phyloP scores from a whole-genome alignment of 2,888 invertebrate species.

The Gnatocerus cornutus region DNA sequence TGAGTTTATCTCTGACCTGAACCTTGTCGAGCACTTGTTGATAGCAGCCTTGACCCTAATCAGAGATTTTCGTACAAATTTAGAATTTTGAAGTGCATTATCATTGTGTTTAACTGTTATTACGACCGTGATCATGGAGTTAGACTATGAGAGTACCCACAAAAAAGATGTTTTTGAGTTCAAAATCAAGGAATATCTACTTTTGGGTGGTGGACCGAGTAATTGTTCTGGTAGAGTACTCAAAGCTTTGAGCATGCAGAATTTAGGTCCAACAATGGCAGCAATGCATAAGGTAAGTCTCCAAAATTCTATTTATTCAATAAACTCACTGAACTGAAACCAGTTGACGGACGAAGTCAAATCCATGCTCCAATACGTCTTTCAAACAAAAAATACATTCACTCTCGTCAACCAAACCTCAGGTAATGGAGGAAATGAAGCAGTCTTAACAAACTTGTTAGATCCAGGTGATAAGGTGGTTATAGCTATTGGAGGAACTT shows the following conservation, averaged over 20 bases:
- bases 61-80: not conserved
- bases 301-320: not conserved
- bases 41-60: no score
- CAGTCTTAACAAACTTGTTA: conserved; percentile 83
- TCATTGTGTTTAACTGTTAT: no score
- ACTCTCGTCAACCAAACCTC: conserved; percentile 85
- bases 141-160: conserved; percentile 10
- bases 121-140: not conserved
- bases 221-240: conserved; percentile 24
- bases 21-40: no score
- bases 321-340: not conserved
- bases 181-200: conserved; percentile 23
- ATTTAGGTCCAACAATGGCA: conserved; percentile 19
- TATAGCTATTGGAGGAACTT: conserved; percentile 83
- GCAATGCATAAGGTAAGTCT: conserved; percentile 27
- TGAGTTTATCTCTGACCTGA: not conserved
- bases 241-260: conserved; percentile 24
- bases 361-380: conserved; percentile 84
- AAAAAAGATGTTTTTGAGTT: conserved; percentile 1
- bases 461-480: conserved; percentile 83
- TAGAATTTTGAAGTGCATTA: not conserved
- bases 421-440: conserved; percentile 85
- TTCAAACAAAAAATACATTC: conserved; percentile 85
- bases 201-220: conserved; percentile 27
- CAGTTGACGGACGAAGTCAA: conserved; percentile 62